Evolutionary conservation across 2,113 vertebrate species (phyloP), one percentile per base, ranked within the genome.

Genomic region (Platichthys stellatus): DNA sequence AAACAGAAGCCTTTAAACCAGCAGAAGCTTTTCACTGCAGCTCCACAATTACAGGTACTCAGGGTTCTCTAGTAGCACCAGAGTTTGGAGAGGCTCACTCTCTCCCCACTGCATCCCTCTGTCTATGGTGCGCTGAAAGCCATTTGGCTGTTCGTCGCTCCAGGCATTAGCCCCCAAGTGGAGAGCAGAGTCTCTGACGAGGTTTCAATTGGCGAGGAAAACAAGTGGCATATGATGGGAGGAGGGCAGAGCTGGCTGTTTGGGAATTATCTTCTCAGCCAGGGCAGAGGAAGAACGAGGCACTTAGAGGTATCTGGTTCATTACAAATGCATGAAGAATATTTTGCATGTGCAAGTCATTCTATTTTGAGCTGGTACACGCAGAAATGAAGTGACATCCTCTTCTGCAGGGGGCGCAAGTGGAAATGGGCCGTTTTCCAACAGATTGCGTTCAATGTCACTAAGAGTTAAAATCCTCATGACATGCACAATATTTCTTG

Each of bases 21-120:
- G 88, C 91, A 92, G 90, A 84, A 82, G 90, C 95, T 94, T 95
- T 95, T 96, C 94, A 94, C 95, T 93, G 75, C 94, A 85, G 93
- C 95, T 90, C 93, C 94, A 97, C 95, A 96, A 97, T 97, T 95
- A 96, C 76, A 96, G 96, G 96, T 91, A 96, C 97, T 98, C 94
- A 90, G 95, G 94, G 95, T 96, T 94, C 94, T 96, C 95, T 96
- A 92, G 96, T 94, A 95, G 95, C 92, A 87, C 89, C 94, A 93
- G 94, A 94, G 88, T 95, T 95, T 96, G 93, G 92, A 94, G 94
- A 87, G 91, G 74, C 78, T 51, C 47, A 18, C 47, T 18, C 47
- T 69, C 88, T 91, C 88, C 93, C 73, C 92, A 86, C 85, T 90
- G 95, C 83, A 78, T 89, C 88, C 77, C 93, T 90, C 93, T 87